These are phyloP conservation scores for Paraescarpia echinospica DNA, from an alignment of 1,140 invertebrate species.

Conservation along the genomic window DNA sequence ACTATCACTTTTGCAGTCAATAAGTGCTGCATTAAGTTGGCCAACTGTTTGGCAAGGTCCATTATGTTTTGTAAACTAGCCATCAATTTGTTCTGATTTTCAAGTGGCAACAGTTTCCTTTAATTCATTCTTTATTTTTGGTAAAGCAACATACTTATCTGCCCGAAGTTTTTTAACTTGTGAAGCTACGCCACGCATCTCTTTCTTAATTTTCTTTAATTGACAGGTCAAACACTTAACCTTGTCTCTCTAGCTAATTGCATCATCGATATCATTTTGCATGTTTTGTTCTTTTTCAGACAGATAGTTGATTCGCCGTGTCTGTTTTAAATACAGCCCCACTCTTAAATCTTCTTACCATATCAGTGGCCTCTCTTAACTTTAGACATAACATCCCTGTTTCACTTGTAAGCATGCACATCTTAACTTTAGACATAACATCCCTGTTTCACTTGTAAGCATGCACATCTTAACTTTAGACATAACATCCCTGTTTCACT, in stretches of 20 bases:
- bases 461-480: too few species aligned
- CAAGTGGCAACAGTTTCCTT: background rate
- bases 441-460: too few species aligned
- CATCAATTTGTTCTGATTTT: background rate
- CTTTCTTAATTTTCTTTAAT: constrained; percentile 3
- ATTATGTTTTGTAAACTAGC: too few species aligned
- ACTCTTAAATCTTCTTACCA: background rate
- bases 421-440: too few species aligned
- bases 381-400: too few species aligned
- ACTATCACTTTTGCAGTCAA: too few species aligned
- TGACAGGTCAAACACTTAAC: constrained; percentile 10
- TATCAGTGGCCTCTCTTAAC: background rate
- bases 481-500: too few species aligned
- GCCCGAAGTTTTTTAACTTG: background rate
- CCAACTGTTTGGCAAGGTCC: too few species aligned
- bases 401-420: too few species aligned
- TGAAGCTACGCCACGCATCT: background rate
- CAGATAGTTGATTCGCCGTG: background rate
- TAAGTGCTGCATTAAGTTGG: too few species aligned
- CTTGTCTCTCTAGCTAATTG: background rate
- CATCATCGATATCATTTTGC: background rate
- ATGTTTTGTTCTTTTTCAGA: background rate
- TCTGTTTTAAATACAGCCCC: background rate
- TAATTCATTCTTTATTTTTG: constrained; percentile 6
- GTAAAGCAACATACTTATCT: background rate